Evolutionary conservation across 2,888 invertebrate genomes (phyloP).

Genomic region (Schizotus pectinicornis): DNA sequence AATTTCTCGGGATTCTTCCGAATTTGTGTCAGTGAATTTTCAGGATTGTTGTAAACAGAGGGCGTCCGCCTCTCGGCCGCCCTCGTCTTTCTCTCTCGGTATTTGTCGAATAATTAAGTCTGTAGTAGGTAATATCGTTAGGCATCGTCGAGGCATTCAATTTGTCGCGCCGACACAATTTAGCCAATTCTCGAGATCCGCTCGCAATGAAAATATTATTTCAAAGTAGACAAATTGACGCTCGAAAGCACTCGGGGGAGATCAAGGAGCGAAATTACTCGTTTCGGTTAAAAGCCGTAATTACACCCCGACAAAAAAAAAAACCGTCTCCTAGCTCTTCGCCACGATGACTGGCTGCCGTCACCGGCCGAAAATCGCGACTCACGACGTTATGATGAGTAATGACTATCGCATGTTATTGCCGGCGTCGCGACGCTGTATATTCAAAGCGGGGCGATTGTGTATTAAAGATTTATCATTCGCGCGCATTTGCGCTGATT

Average conservation of each 20-base stretch:
- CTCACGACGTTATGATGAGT: slow-evolving; percentile 38
- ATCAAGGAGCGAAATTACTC: slow-evolving; percentile 17
- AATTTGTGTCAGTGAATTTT: too few relatives aligned
- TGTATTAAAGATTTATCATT: slow-evolving; percentile 52
- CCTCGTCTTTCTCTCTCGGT: too few relatives aligned
- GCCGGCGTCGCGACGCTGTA: slow-evolving; percentile 29
- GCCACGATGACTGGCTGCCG: slow-evolving; percentile 6
- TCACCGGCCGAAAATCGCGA: slow-evolving; percentile 40
- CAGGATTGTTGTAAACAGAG: too few relatives aligned
- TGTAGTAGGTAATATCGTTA: slow-evolving; percentile 14
- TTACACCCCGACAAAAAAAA: slow-evolving; percentile 3
- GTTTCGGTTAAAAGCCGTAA: slow-evolving; percentile 7
- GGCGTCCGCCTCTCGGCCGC: too few relatives aligned
- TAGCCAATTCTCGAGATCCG: slow-evolving; percentile 21
- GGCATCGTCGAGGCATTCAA: slow-evolving; percentile 12
- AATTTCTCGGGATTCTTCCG: too few relatives aligned
- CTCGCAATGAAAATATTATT: slow-evolving; percentile 34
- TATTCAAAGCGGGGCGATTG: slow-evolving; percentile 46
- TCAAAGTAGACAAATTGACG: slow-evolving; percentile 28
- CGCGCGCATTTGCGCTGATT: slow-evolving; percentile 49
- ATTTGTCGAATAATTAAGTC: slow-evolving; percentile 14
- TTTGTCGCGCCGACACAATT: slow-evolving; percentile 19
- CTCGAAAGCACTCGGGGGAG: slow-evolving; percentile 23
- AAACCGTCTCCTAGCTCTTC: slow-evolving; percentile 4
- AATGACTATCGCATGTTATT: slow-evolving; percentile 43